Percentiles rank a stretch among this genome's conserved stretches.
phyloP scores from a whole-genome alignment of 2,113 vertebrate genomes.

The Acanthisitta chloris region DNA sequence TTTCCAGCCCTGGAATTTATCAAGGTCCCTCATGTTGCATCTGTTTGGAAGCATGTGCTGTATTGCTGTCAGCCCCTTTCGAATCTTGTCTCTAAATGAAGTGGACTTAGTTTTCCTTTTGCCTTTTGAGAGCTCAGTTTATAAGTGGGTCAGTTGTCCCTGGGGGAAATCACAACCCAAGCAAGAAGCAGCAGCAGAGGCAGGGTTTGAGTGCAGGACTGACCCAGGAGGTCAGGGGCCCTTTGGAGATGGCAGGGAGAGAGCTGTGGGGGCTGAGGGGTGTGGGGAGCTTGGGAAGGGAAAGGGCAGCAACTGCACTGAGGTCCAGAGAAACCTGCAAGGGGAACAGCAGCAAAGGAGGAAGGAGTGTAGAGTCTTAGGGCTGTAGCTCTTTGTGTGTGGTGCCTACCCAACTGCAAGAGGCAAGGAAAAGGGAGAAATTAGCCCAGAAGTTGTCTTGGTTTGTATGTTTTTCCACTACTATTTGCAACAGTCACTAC shows the following conservation, averaged over 20 bases:
- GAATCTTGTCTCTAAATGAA: neutral
- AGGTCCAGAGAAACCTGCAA: neutral
- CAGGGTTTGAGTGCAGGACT: neutral
- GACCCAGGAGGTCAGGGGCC: neutral
- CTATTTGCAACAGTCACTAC: neutral
- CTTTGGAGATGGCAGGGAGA: fast-evolving
- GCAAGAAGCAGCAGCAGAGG: neutral
- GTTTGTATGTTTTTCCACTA: neutral
- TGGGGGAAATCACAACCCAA: neutral
- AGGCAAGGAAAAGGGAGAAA: neutral
- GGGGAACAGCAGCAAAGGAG: neutral
- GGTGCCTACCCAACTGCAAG: neutral
- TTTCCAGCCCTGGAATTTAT: too few species aligned
- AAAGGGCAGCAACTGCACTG: neutral
- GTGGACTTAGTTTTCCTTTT: neutral
- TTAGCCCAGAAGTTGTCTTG: neutral
- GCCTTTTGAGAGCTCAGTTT: neutral
- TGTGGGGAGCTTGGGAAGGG: neutral
- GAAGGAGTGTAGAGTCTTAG: neutral
- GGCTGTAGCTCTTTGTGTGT: neutral
- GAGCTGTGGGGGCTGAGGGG: neutral
- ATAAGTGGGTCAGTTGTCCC: neutral
- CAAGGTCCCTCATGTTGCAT: too few species aligned
- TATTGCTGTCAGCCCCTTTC: neutral
- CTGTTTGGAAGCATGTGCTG: neutral